These are phyloP conservation scores for Rhodinocichla rosea DNA, from an alignment of 2,113 vertebrate species.

Conservation along the genomic window DNA sequence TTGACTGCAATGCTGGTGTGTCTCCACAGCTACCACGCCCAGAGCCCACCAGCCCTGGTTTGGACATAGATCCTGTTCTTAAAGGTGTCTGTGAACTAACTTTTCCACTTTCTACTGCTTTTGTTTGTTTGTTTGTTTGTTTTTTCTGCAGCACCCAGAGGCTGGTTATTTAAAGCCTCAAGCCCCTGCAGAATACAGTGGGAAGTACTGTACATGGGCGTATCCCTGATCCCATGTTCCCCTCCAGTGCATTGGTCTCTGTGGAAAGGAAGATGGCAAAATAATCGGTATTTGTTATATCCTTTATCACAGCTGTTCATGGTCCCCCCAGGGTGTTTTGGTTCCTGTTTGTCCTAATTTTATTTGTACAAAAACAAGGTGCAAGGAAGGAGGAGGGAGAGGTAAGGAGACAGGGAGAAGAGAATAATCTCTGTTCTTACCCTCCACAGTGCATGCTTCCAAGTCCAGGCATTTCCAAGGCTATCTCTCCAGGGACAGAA, in stretches of 20 bases:
- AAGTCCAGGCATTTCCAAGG: neutral
- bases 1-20: neutral
- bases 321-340: neutral
- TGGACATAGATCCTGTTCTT: neutral
- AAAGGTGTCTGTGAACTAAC: neutral
- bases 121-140: neutral
- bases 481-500: neutral
- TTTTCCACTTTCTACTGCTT: neutral
- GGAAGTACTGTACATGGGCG: neutral
- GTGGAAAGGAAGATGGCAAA: neutral
- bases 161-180: neutral
- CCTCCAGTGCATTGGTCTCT: fast-evolving
- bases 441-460: neutral
- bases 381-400: neutral
- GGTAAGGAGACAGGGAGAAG: neutral
- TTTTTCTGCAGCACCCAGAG: neutral
- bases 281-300: neutral
- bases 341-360: neutral
- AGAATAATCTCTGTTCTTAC: neutral
- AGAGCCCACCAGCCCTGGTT: neutral
- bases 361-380: neutral
- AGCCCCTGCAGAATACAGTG: fast-evolving
- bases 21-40: neutral
- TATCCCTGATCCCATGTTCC: neutral
- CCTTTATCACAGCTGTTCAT: neutral